Evolutionary conservation across 2,888 invertebrate species (phyloP).

Genomic region (Uropetala carovei): DNA sequence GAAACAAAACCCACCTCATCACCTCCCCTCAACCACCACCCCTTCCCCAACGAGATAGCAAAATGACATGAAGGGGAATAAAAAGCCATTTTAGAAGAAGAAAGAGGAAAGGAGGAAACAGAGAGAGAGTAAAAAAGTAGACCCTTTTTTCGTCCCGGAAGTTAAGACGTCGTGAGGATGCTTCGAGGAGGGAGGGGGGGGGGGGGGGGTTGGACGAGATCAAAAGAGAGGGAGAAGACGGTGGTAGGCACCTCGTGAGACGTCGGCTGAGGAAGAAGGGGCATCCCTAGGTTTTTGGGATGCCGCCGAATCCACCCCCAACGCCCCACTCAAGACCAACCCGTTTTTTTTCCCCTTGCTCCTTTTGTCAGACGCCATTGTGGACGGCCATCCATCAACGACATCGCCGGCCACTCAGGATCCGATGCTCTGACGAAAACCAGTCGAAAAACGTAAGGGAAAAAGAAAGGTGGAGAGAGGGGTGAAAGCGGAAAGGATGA

Average conservation of each 20-base stretch:
- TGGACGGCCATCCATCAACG: conserved; percentile 11
- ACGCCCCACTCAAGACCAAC: too few relatives aligned
- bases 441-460: not conserved
- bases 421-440: not conserved
- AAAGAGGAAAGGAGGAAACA: too few relatives aligned
- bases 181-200: not conserved
- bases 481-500: too few relatives aligned
- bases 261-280: not conserved
- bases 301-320: too few relatives aligned
- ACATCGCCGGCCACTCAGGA: conserved; percentile 30
- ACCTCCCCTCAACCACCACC: too few relatives aligned
- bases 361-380: conserved; percentile 17
- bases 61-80: too few relatives aligned
- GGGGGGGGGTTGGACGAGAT: not conserved
- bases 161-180: conserved; percentile 4
- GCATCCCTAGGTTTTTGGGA: not conserved
- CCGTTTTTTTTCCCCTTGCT: not conserved
- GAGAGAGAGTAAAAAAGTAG: not conserved
- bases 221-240: not conserved
- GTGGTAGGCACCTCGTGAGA: not conserved
- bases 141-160: not conserved
- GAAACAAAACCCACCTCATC: too few relatives aligned
- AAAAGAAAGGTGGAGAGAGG: too few relatives aligned
- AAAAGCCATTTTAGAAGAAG: too few relatives aligned
- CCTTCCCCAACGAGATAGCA: too few relatives aligned